Evolutionary conservation across 53 echinoderm and acorn worm species (phyloP).

Genomic region (Antedon mediterranea): DNA sequence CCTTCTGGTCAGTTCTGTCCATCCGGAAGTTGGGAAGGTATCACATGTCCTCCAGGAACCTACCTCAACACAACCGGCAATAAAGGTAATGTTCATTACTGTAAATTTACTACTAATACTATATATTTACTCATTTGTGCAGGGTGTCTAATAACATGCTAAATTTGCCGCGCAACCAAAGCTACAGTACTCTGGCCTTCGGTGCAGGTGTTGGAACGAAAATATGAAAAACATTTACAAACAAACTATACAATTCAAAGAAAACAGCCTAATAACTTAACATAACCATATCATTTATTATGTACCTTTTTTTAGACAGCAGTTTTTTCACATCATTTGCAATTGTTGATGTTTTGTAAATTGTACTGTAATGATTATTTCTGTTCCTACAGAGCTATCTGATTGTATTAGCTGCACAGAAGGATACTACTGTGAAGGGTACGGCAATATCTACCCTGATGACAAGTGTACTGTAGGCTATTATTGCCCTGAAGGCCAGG

Average conservation of each 20-base stretch:
- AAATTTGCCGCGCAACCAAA: too few relatives aligned
- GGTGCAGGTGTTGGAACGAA: too few relatives aligned
- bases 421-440: constrained; percentile 74
- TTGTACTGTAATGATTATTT: not conserved
- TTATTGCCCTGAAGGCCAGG: constrained; percentile 87
- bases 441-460: constrained; percentile 53
- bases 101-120: too few relatives aligned
- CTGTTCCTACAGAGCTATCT: constrained; percentile 13
- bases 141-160: too few relatives aligned
- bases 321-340: not conserved
- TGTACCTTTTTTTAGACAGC: too few relatives aligned
- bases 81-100: too few relatives aligned
- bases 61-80: constrained; percentile 79
- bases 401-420: constrained; percentile 71
- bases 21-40: constrained; percentile 41
- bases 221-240: too few relatives aligned
- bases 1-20: constrained; percentile 91
- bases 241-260: too few relatives aligned
- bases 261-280: too few relatives aligned
- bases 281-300: too few relatives aligned
- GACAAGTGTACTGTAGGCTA: constrained; percentile 49
- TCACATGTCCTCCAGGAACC: constrained; percentile 74
- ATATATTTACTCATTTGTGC: too few relatives aligned
- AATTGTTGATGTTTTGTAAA: not conserved
- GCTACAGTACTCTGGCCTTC: too few relatives aligned